Percentiles rank a stretch among this genome's conserved stretches.
phyloP scores from a whole-genome alignment of 2,113 vertebrate genomes.

The Glaucidium brasilianum region DNA sequence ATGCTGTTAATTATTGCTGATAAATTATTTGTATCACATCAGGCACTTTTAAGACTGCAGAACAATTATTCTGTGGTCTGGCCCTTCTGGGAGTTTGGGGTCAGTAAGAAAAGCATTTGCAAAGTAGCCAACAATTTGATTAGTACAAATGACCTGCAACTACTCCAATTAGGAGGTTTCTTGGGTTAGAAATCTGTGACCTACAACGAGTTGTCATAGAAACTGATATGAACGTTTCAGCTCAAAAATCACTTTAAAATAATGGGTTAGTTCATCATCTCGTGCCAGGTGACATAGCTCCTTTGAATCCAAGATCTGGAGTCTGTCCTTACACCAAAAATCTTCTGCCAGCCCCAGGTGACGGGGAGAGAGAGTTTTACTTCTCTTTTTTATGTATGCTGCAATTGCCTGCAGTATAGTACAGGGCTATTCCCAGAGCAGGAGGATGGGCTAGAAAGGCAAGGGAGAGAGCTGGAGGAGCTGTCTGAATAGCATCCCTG shows the following conservation, averaged over 20 bases:
- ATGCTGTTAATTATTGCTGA: constrained; percentile 1
- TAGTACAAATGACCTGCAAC: constrained; percentile 54
- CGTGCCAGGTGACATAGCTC: background rate
- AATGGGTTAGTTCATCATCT: background rate
- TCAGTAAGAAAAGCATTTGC: constrained; percentile 38
- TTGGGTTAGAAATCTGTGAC: constrained; percentile 45
- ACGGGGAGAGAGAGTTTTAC: background rate
- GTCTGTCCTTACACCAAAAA: background rate
- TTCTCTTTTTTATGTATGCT: background rate
- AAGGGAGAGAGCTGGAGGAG: background rate
- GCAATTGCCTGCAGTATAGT: background rate
- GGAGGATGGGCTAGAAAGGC: background rate
- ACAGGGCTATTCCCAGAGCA: background rate
- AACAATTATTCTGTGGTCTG: constrained; percentile 13
- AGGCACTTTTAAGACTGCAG: background rate
- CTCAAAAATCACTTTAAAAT: constrained; percentile 33
- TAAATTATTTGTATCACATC: constrained; percentile 12
- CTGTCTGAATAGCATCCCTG: background rate
- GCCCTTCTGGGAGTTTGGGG: constrained; percentile 1
- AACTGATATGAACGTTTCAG: background rate
- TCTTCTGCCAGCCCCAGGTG: background rate
- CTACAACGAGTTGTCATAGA: constrained; percentile 55
- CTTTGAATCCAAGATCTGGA: background rate
- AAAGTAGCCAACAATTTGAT: constrained; percentile 53
- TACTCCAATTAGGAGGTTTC: constrained; percentile 49